Base-by-base conservation (phyloP, 2,113 vertebrate species). In the Podiceps cristatus region DNA sequence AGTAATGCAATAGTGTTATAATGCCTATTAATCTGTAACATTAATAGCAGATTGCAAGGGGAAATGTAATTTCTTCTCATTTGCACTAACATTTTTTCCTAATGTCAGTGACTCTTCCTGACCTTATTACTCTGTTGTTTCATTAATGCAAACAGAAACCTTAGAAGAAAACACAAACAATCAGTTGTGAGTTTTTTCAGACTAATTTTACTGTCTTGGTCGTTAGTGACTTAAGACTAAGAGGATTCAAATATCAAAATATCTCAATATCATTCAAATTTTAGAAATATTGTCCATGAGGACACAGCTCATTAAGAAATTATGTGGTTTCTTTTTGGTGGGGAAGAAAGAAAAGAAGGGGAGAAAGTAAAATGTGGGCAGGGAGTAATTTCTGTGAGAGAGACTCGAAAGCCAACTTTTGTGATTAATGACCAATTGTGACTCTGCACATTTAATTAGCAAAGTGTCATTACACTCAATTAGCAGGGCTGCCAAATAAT, bases 401-500 rank as follows among this genome's bases (percentile, higher is more conserved):
- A 94, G 91, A 93, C 78, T 81, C 67, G 19, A 98, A 97, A 97
- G 92, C 59, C 88, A 98, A 96, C 76, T 97, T 98, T 69, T 87
- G 86, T 97, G 97, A 97, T 96, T 96, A 98, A 97, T 98, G 93
- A 97, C 97, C 97, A 97, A 95, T 98, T 97, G 94, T 97, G 93
- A 97, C 96, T 96, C 91, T 97, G 96, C 95, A 87, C 97, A 96
- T 98, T 97, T 98, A 98, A 98, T 99, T 98, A 99, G 97, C 91
- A 97, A 91, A 98, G 97, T 98, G 98, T 98, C 97, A 98, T 98
- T 98, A 98, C 98, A 98, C 96, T 99, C 98, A 98, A 97, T 99
- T 99, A 99, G 98, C 90, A 96, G 96, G 97, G 97, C 98, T 98
- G 97, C 97, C 98, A 97, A 98, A 98, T 99, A 99, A 99, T 98